Evolutionary conservation across 35 echinoderm and acorn worm genomes (phyloP).

Genomic region (Anneissia japonica): DNA sequence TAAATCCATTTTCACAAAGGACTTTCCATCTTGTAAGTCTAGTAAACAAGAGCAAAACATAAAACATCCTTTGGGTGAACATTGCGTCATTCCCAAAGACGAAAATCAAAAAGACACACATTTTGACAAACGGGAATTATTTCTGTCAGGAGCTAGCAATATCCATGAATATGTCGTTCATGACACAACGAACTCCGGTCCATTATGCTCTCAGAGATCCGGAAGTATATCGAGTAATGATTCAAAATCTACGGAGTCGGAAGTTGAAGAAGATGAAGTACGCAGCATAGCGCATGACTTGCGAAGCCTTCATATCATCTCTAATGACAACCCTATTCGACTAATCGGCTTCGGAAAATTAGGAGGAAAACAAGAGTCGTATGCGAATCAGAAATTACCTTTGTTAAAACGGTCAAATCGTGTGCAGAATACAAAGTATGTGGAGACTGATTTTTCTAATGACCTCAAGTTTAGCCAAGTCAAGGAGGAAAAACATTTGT

Average conservation of each 20-base stretch:
- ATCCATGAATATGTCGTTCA: background rate
- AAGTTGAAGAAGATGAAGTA: background rate
- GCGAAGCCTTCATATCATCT: background rate
- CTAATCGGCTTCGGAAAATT: background rate
- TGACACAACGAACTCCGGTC: background rate
- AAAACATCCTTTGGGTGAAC: too few species aligned
- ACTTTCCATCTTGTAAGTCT: too few species aligned
- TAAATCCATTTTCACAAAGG: too few species aligned
- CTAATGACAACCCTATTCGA: background rate
- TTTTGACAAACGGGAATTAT: background rate
- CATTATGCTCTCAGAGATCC: background rate
- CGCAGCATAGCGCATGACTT: background rate
- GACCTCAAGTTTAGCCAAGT: too few species aligned
- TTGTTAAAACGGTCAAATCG: background rate
- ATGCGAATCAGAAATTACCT: too few species aligned
- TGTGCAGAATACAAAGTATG: background rate
- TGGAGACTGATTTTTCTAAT: background rate
- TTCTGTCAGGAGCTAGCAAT: background rate
- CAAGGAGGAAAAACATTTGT: too few species aligned
- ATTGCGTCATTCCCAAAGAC: background rate
- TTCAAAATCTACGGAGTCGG: background rate
- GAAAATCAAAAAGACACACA: background rate
- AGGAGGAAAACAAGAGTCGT: background rate
- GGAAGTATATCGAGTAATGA: background rate
- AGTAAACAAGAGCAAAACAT: too few species aligned